Base-by-base conservation (phyloP, 2,888 invertebrate species). In the Ophion ventricosus region DNA sequence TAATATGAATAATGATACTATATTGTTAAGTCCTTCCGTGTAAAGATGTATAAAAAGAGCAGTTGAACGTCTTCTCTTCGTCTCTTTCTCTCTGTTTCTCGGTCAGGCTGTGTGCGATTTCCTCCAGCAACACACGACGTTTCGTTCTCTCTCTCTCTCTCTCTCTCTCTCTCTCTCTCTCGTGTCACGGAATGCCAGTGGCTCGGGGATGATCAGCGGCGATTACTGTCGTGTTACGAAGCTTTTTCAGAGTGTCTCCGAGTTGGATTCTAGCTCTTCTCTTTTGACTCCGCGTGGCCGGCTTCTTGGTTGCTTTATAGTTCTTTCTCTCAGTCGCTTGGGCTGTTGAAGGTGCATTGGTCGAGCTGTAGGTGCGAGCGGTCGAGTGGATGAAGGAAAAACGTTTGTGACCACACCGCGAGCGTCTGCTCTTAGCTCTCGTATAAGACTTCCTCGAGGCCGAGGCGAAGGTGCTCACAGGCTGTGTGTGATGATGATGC, bases 151-250 rank as follows among this genome's bases (percentile, higher is more conserved):
- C 57, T 82, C 80, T 78, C 54, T 70, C 35, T 78, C 59, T 63
- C 43, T 72, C 64, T 67, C 74, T 64, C 77, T 85, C n/a, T 82
- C 54, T 26, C 69, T 74, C 66, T 69, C 61, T 80, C 74, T 73
- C 80, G 79, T 72, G 73, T 83, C 73, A 84, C 76, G 84, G 85
- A 80, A 84, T 86, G 88, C 83, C 80, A 85, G 85, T 88, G 84
- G 87, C 87, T 88, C 85, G 76, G 80, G 78, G 87, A 88, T 89
- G 87, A 91, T 91, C 90, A 88, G 88, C 85, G 86, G 49, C 89
- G 89, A 90, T 91, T 90, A 91, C 90, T 88, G 89, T 90, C 89
- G 87, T 87, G 87, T 87, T 89, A 87, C 86, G 61, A 77, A 67
- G 66, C 69, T 86, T 86, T 85, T 85, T 82, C 80, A 83, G 40